Percentiles rank a stretch among this genome's conserved stretches.
phyloP scores from a whole-genome alignment of 1,140 invertebrate species.

The Oscheius sp. region DNA sequence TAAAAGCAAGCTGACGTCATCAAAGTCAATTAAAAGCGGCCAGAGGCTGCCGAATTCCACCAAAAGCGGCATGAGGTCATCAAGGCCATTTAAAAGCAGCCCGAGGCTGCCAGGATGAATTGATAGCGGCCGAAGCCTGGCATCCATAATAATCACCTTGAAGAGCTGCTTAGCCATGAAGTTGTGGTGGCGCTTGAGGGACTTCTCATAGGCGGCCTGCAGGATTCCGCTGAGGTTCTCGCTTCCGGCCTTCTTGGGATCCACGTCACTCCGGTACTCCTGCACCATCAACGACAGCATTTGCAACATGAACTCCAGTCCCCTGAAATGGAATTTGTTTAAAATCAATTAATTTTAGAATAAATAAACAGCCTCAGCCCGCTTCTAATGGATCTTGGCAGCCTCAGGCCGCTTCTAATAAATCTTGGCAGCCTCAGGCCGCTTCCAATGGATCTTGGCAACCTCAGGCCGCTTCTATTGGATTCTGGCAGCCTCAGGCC shows the following conservation, averaged over 20 bases:
- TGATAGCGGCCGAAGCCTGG: no score
- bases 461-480: no score
- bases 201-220: constrained; percentile 33
- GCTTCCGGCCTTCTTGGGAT: constrained; percentile 24
- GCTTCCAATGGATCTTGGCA: no score
- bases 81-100: no score
- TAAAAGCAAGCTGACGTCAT: background rate
- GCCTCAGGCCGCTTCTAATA: no score
- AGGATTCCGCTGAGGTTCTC: constrained; percentile 36
- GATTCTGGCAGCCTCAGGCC: background rate
- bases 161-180: constrained; percentile 42
- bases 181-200: constrained; percentile 42
- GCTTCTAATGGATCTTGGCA: no score
- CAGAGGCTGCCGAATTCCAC: no score
- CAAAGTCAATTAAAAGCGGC: no score
- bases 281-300: constrained; percentile 40
- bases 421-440: no score
- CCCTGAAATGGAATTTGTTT: constrained; percentile 23
- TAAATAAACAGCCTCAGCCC: no score
- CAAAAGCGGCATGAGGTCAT: no score
- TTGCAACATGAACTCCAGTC: constrained; percentile 42
- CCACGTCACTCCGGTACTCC: constrained; percentile 25
- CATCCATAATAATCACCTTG: constrained; percentile 31
- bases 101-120: no score
- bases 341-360: background rate